These are phyloP conservation scores for Centrocercus urophasianus DNA, from an alignment of 2,113 vertebrate species.

Conservation along the genomic window DNA sequence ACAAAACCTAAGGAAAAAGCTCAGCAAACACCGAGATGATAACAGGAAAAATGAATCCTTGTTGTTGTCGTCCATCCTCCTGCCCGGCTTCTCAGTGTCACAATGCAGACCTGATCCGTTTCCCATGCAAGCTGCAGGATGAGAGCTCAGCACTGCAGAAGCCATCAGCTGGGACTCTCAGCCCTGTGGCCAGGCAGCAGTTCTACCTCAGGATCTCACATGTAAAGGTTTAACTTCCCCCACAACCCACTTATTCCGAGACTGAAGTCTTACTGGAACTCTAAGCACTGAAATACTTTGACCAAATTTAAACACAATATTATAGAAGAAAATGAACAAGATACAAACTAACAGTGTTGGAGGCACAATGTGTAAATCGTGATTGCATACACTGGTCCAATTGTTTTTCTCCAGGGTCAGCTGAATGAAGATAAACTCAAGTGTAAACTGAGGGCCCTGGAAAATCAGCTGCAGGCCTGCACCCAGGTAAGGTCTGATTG, in stretches of 20 bases:
- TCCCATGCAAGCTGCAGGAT: not conserved
- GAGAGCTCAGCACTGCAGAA: not conserved
- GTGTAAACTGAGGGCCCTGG: slow-evolving; percentile 86
- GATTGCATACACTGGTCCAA: not conserved
- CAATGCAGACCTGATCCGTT: not conserved
- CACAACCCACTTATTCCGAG: not conserved
- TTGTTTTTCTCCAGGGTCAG: slow-evolving; percentile 80
- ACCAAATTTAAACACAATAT: not conserved
- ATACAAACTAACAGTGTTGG: fast-evolving
- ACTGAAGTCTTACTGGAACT: not conserved
- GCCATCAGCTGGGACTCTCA: fast-evolving
- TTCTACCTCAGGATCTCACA: not conserved
- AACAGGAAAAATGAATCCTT: not conserved
- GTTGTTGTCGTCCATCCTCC: not conserved
- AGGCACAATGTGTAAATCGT: not conserved
- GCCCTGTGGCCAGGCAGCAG: not conserved
- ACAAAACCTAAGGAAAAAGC: not conserved
- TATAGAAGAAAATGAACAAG: not conserved
- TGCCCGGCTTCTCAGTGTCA: not conserved
- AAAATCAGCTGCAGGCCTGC: slow-evolving; percentile 89
- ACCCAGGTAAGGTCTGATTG: slow-evolving; percentile 83
- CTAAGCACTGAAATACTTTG: not conserved
- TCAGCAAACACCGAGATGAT: not conserved
- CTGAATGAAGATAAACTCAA: slow-evolving; percentile 91
- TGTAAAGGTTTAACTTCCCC: not conserved